Evolutionary conservation across 1,140 invertebrate genomes (phyloP).

Genomic region (Scaptodrosophila lebanonensis): DNA sequence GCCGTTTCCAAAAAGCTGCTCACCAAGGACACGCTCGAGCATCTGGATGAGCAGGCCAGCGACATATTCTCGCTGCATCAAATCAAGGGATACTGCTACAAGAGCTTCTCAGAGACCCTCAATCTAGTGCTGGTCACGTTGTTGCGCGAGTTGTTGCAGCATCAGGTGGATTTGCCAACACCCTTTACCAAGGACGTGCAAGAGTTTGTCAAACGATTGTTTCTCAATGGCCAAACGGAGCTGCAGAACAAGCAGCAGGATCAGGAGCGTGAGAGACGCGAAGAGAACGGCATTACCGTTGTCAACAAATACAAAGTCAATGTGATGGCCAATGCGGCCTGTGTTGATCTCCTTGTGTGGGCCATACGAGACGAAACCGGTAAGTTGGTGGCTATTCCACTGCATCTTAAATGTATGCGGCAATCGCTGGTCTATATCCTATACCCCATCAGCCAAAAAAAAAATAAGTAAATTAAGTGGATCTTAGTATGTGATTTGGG

Average conservation of each 20-base stretch:
- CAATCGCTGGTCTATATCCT: not conserved
- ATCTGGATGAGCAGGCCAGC: conserved; percentile 89
- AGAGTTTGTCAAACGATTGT: conserved; percentile 86
- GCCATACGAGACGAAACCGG: conserved; percentile 97
- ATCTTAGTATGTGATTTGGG: too few species aligned
- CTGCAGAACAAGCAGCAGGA: conserved; percentile 90
- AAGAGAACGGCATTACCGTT: conserved; percentile 82
- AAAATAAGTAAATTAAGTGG: too few species aligned
- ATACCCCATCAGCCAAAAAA: too few species aligned
- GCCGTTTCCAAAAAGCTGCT: conserved; percentile 91
- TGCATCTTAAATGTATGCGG: conserved; percentile 20
- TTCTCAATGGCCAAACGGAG: conserved; percentile 94
- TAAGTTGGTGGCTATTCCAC: conserved; percentile 77
- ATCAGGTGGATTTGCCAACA: conserved; percentile 91
- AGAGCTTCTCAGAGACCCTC: conserved; percentile 95
- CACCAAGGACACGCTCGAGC: conserved; percentile 88
- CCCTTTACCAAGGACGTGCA: conserved; percentile 95
- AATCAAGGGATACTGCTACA: conserved; percentile 82
- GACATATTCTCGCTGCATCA: conserved; percentile 84
- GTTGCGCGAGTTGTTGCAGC: conserved; percentile 92
- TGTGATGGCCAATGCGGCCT: conserved; percentile 97
- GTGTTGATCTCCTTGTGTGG: conserved; percentile 98
- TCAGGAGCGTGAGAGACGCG: conserved; percentile 88
- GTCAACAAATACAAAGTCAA: conserved; percentile 96
- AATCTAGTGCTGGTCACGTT: conserved; percentile 95